Conservation (phyloP, 2,888 invertebrate genomes). For the Cephus rjabovi region DNA sequence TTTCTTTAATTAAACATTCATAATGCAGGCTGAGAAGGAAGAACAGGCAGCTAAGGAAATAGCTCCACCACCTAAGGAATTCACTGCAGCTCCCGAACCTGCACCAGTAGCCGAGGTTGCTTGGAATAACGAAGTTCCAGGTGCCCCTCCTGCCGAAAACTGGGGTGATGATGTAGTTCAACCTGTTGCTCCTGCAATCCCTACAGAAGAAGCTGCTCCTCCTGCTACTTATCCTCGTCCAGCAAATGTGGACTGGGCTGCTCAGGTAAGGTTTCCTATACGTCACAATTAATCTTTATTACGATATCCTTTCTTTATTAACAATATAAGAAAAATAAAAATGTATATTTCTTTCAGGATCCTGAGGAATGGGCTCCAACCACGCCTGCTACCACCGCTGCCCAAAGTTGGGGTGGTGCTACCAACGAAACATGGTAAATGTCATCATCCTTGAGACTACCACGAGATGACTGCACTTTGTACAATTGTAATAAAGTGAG, state of each 20-base stretch:
- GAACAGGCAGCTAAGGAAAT: constrained; percentile 91
- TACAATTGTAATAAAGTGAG: constrained; percentile 46
- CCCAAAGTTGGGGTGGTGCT: constrained; percentile 74
- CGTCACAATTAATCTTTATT: constrained; percentile 9
- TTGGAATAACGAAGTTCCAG: constrained; percentile 71
- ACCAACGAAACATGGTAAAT: constrained; percentile 67
- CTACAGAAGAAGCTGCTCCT: constrained; percentile 55
- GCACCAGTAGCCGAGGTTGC: constrained; percentile 68
- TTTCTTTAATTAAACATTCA: constrained; percentile 16
- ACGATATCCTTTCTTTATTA: not conserved
- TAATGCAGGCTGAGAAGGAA: constrained; percentile 85
- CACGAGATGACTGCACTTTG: constrained; percentile 37
- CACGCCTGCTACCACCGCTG: constrained; percentile 42
- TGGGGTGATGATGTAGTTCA: constrained; percentile 61
- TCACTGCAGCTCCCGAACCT: constrained; percentile 57
- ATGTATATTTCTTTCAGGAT: constrained; percentile 56
- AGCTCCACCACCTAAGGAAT: constrained; percentile 69
- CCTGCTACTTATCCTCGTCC: constrained; percentile 50
- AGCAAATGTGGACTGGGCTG: constrained; percentile 63
- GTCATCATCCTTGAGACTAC: constrained; percentile 27
- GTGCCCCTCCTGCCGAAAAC: constrained; percentile 58
- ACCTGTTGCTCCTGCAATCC: constrained; percentile 40
- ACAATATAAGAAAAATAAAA: not conserved
- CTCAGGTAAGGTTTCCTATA: constrained; percentile 48
- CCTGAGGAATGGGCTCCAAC: constrained; percentile 72